These are phyloP conservation scores for Diadema setosum DNA, from an alignment of 35 echinoderm and acorn worm species.

Conservation along the genomic window DNA sequence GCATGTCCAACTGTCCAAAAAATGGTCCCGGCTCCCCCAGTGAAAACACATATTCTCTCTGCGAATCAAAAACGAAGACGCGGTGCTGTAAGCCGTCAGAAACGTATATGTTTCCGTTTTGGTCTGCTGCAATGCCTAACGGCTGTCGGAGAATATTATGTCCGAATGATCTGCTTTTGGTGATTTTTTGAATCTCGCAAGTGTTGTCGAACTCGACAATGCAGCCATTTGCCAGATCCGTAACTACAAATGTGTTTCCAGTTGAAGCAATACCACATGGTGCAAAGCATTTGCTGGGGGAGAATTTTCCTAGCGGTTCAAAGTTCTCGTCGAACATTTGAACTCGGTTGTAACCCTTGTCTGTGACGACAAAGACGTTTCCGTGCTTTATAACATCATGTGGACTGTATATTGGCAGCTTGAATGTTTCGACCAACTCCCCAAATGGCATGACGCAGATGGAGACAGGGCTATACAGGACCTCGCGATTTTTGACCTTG, in stretches of 20 bases:
- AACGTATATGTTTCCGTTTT: slow-evolving; percentile 43
- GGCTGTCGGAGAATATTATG: neutral
- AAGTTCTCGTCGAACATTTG: neutral
- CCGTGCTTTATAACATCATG: neutral
- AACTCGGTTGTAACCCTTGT: neutral
- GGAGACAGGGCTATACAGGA: neutral
- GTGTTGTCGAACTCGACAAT: slow-evolving; percentile 48
- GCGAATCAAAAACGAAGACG: slow-evolving; percentile 20
- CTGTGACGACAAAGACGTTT: neutral
- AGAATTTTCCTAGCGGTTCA: neutral
- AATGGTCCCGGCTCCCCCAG: slow-evolving; percentile 23
- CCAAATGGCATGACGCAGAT: neutral
- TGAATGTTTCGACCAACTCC: neutral
- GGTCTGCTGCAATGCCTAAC: slow-evolving; percentile 24
- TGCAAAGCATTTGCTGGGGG: neutral
- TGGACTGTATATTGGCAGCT: neutral
- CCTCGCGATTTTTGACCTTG: neutral
- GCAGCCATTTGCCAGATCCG: slow-evolving; percentile 18
- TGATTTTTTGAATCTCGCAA: neutral
- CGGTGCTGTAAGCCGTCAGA: slow-evolving; percentile 32
- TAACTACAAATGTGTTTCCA: slow-evolving; percentile 43
- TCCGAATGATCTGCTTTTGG: too few relatives aligned
- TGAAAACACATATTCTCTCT: neutral
- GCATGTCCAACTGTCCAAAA: neutral
- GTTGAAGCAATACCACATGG: slow-evolving; percentile 46